These are phyloP conservation scores for Rhagonycha lutea DNA, from an alignment of 2,888 invertebrate genomes.

Conservation along the genomic window DNA sequence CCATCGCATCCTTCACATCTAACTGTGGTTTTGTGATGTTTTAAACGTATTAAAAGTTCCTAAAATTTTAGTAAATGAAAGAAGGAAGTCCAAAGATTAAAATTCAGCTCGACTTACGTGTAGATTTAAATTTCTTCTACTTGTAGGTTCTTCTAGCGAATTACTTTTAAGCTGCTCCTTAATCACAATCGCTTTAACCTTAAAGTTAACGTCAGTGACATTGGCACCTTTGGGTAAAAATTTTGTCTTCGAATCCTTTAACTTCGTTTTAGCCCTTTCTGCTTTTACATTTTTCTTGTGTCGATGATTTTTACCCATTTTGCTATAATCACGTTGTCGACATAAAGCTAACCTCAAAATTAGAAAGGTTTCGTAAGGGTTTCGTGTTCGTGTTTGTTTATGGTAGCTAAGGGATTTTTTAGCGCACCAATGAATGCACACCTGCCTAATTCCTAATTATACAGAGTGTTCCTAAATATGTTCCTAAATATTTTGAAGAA, in stretches of 20 bases:
- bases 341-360: background rate
- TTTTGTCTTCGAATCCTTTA: conserved; percentile 70
- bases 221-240: conserved; percentile 85
- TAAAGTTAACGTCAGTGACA: conserved; percentile 87
- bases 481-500: too few species aligned
- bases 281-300: conserved; percentile 54
- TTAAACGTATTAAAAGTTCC: conserved; percentile 57
- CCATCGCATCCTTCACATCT: conserved; percentile 68
- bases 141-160: conserved; percentile 62
- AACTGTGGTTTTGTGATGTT: conserved; percentile 75
- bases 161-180: conserved; percentile 71
- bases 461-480: too few species aligned
- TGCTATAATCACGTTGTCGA: conserved; percentile 14
- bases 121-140: conserved; percentile 69
- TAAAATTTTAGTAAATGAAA: background rate
- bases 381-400: background rate
- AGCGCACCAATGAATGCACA: too few species aligned
- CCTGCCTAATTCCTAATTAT: too few species aligned
- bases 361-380: background rate
- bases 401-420: background rate
- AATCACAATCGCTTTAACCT: conserved; percentile 84
- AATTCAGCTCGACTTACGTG: conserved; percentile 56
- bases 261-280: conserved; percentile 87
- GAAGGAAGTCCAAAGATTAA: background rate
- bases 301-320: conserved; percentile 62